These are phyloP conservation scores for Urechis unicinctus DNA, from an alignment of 2,888 invertebrate species.

Conservation along the genomic window DNA sequence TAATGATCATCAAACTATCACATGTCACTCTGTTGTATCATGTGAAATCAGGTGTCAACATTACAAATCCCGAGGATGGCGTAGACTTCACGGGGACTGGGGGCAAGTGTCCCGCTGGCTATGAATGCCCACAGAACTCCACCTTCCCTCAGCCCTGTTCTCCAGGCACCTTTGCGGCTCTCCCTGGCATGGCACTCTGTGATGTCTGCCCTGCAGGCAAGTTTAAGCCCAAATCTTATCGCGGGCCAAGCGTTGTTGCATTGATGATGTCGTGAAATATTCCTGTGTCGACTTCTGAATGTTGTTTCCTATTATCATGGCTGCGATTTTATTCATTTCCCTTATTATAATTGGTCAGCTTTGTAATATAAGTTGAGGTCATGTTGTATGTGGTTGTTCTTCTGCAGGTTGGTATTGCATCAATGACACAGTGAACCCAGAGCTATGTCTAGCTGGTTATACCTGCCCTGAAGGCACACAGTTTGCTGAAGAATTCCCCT, in stretches of 20 bases:
- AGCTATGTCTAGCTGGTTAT: conserved; percentile 36
- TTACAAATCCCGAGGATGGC: conserved; percentile 27
- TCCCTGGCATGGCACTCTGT: conserved; percentile 26
- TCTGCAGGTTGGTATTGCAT: conserved; percentile 38
- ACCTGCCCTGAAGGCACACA: conserved; percentile 40
- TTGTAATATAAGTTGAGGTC: not conserved
- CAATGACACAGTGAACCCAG: conserved; percentile 36
- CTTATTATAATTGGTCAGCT: not conserved
- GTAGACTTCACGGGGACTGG: conserved; percentile 33
- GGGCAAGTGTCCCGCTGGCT: conserved; percentile 38
- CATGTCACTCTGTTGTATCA: conserved; percentile 1
- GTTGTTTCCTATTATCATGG: not conserved
- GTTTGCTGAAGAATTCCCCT: conserved; percentile 36
- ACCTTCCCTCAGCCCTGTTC: conserved; percentile 37
- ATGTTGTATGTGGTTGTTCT: not conserved
- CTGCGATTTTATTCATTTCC: not conserved
- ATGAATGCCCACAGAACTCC: conserved; percentile 38
- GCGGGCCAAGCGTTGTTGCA: no score
- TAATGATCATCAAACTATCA: no score
- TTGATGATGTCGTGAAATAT: no score
- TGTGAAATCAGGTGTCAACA: conserved; percentile 31
- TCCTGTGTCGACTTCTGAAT: no score
- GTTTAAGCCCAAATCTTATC: no score
- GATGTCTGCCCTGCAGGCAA: conserved; percentile 34
- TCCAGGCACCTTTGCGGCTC: conserved; percentile 42